Evolutionary conservation across 92 coral and sea anemone genomes (phyloP), one percentile per base, ranked within the genome.

Genomic region (Actinostola sp.): DNA sequence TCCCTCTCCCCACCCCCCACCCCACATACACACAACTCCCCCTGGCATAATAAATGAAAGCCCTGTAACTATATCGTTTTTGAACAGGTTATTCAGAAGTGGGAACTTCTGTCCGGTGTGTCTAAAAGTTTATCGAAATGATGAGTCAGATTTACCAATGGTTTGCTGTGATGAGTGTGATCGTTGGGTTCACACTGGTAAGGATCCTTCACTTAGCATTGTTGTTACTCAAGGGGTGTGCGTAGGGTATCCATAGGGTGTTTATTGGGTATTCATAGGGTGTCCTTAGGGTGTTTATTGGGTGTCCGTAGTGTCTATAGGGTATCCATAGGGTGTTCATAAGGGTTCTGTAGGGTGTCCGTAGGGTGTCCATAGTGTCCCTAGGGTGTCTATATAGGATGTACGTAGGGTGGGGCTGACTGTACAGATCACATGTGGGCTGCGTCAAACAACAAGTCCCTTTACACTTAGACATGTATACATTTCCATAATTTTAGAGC

Each of bases 91-190:
- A 62, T 94, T 94, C 78, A 72, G 98, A 52, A 72, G 89, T 57
- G 98, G 98, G 8, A 94, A 94, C 69, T 94, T 91, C 86, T 94
- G 98, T 71, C 98, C 98, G 15, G 94, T 92, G 54, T 94, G 98
- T 66, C 93, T 94, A 17, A 94, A 94, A 65, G 98, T 94, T 25
- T 94, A 94, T 70, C 97, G 97, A 16, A 94, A 94, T 50, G 98
- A 94, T 43, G 98, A 94, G 76, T 92, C 98, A 5, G 98, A 94
- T 69, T 71, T 94, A 27, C 98, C 98, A 11, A 94, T 94, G 98
- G 98, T 94, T 33, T 94, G 98, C 65, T 94, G 98, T 73, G 98
- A 94, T 59, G 85, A 68, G 83, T 94, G 98, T 66, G 98, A 94
- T 63, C 89, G 98, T 36, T 94, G 98, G 98, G 63, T 89, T 10